Percentiles rank a stretch among this genome's conserved stretches.
Evolutionary conservation across 2,113 vertebrate species (phyloP).

Genomic region (Campylomormyrus tamandua): DNA sequence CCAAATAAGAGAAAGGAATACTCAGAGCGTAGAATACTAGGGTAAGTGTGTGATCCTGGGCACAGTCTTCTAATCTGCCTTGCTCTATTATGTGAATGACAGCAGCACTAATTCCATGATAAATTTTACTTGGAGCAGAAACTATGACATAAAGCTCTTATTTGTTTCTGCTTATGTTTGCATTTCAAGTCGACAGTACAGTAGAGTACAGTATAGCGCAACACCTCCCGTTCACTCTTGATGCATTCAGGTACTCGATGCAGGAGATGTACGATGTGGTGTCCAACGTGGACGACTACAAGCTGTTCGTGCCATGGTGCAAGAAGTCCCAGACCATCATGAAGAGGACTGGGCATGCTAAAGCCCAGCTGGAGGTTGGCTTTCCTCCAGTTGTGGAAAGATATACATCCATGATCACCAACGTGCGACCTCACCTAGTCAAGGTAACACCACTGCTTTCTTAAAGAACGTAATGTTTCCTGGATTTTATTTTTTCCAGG

Average conservation of each 20-base stretch:
- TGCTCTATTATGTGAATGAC: not conserved
- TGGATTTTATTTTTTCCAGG: not conserved
- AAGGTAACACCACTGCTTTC: constrained; percentile 63
- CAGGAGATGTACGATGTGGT: constrained; percentile 93
- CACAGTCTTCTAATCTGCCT: not conserved
- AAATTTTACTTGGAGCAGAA: not conserved
- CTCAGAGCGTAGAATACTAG: constrained; percentile 84
- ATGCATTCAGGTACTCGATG: constrained; percentile 81
- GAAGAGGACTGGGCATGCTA: constrained; percentile 73
- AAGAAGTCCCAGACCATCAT: constrained; percentile 82
- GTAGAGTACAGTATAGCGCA: not conserved
- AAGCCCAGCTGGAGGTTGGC: constrained; percentile 85
- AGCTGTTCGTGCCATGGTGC: constrained; percentile 89
- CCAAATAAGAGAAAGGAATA: constrained; percentile 86
- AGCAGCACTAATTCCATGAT: not conserved
- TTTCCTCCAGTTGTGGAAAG: constrained; percentile 83
- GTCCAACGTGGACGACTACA: constrained; percentile 86
- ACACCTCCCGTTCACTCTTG: not conserved
- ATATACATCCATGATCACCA: constrained; percentile 86
- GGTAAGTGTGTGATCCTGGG: constrained; percentile 49
- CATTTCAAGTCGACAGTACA: not conserved
- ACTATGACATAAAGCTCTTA: not conserved
- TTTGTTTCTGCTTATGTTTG: not conserved
- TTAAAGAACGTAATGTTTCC: not conserved
- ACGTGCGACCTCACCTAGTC: constrained; percentile 84